These are phyloP conservation scores for Cichladusa arquata DNA, from an alignment of 2,113 vertebrate species.

Conservation along the genomic window DNA sequence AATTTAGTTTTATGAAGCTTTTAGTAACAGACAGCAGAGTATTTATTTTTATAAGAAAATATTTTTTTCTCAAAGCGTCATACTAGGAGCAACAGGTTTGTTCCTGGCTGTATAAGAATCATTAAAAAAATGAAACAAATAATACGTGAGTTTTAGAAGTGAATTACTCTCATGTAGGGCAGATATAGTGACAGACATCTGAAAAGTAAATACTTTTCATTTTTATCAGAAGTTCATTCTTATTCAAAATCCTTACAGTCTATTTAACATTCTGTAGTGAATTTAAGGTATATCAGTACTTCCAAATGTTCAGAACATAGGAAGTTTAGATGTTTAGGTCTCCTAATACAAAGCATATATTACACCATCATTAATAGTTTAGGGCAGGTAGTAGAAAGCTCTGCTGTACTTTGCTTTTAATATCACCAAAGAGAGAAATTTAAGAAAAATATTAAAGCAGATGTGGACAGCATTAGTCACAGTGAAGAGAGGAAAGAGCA, in stretches of 20 bases:
- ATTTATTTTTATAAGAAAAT: neutral
- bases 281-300: neutral
- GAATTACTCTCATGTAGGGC: neutral
- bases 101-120: neutral
- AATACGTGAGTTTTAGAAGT: neutral
- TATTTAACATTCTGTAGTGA: neutral
- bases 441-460: neutral
- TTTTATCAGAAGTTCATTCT: neutral
- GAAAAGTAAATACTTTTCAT: neutral
- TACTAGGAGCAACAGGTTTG: neutral
- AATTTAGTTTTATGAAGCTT: neutral
- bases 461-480: neutral
- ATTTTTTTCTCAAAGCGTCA: neutral
- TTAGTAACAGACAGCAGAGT: neutral
- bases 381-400: neutral
- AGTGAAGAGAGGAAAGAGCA: neutral
- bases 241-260: neutral
- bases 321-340: neutral
- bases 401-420: neutral
- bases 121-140: neutral
- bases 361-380: neutral
- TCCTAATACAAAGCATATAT: neutral
- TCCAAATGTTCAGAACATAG: neutral
- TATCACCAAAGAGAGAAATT: neutral
- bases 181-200: neutral